Evolutionary conservation across 2,113 vertebrate species (phyloP).

Genomic region (Poecile atricapillus): DNA sequence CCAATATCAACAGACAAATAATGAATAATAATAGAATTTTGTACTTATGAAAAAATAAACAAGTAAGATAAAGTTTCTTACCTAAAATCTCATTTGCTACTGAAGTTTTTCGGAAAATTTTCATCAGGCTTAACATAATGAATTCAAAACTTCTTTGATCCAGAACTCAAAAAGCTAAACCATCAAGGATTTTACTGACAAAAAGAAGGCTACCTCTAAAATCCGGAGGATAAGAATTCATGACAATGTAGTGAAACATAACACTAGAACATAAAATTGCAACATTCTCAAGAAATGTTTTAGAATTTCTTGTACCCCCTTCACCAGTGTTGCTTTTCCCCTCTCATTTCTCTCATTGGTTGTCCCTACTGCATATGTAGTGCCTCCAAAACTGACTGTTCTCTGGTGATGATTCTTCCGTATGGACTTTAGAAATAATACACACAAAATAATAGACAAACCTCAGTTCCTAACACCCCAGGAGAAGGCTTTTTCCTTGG

Average conservation of each 20-base stretch:
- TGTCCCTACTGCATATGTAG: neutral
- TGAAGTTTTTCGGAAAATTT: constrained; percentile 4
- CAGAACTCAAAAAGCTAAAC: neutral
- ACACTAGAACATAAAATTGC: neutral
- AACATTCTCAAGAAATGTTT: neutral
- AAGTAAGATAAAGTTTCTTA: constrained; percentile 15
- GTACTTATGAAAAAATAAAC: neutral
- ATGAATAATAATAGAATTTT: neutral
- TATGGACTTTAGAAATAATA: neutral
- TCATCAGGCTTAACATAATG: neutral
- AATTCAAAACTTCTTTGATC: neutral
- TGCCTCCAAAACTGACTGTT: neutral
- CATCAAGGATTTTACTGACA: neutral
- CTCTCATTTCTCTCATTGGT: fast-evolving
- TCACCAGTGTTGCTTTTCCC: neutral
- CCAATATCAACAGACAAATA: constrained; percentile 41
- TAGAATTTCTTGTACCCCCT: neutral
- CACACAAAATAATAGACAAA: neutral
- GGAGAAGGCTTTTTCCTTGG: neutral
- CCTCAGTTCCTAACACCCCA: neutral
- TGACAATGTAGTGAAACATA: neutral
- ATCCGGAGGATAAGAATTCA: neutral
- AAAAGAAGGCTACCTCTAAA: neutral
- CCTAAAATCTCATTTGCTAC: constrained; percentile 3
- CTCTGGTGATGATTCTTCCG: neutral